Evolutionary conservation across 1,140 invertebrate genomes (phyloP), one percentile per base, ranked within the genome.

Genomic region (Microplitis mediator): DNA sequence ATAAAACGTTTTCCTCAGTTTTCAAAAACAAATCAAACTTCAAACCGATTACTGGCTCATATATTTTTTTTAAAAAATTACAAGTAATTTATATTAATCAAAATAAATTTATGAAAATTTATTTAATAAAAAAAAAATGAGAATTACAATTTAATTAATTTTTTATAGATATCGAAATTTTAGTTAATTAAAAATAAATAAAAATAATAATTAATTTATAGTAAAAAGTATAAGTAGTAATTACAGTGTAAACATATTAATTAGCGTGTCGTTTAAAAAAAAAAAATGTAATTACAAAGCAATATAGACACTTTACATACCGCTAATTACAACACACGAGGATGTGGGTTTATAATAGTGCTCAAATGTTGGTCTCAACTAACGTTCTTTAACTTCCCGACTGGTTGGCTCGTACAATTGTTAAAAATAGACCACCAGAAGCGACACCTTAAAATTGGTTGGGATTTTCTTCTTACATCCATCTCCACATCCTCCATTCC

Each of bases 341-440:
- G 76, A 77, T 74, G 74, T 77, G 64, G 77, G 79, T 82, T 82
- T 81, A 81, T 83, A 83, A 79, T 82, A 80, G 81, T 77, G 78
- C 36, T 31, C 16, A 16, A 58, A 23, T 23, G 39, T 45, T 45
- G 6, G 39, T 45, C 63, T 75, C 75, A 79, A 76, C 74, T 76
- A 74, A 79, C 71, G 23, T 78, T 77, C 78, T 78, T 76, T 63
- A 81, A 80, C 78, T 72, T 78, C 78, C 77, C 77, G 76, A 81
- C 81, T 79, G 80, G 75, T 81, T 79, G 76, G 77, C 72, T 77
- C 76, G 80, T 77, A 77, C 76, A 52, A 34, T 39, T 69, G 77
- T 72, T 82, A 84, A 82, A 84, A 84, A 84, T 84, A 84, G 82
- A 84, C 69, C 73, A 82, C 80, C 80, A 78, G 80, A 82, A 82